Evolutionary conservation across 2,113 vertebrate genomes (phyloP), one percentile per base, ranked within the genome.

Genomic region (Dipodomys merriami): DNA sequence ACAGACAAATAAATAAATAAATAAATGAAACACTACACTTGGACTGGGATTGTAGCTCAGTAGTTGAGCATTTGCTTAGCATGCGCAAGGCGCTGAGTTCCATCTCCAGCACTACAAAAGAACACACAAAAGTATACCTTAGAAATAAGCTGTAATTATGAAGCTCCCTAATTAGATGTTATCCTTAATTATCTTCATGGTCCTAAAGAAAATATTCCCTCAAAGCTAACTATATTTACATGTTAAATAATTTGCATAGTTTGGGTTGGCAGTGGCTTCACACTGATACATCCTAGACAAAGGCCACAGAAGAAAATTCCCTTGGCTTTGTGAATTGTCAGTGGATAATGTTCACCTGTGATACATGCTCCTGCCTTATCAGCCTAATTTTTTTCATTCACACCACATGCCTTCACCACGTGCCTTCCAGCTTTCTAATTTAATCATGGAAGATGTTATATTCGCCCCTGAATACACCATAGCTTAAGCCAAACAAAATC

Each of bases 191-290:
- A 57, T 0, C 62, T 3, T 19, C 39, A n/a, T 0, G 4, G 11
- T 77, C 23, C 76, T 29, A 91, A 84, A 85, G 60, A 87, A 65
- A 53, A 73, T 15, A 49, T 60, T 86, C 22, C 77, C 23, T 86
- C 6, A 80, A 64, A 89, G 46, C 20, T 72, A 95, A 72, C 49
- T 78, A 79, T 19, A 82, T 39, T 90, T 22, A 71, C 15, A 2
- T 67, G 65, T 33, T 77, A 46, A 72, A 91, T 3, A 25, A 83
- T 39, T 62, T 30, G 18, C 1, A 74, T 7, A 44, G 49, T 49
- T 71, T 16, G 9, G 30, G 11, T 11, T 76, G 53, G 12, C 53
- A 46, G 35, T 23, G 10, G 13, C 35, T 93, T 94, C 57, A 60
- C 11, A 20, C 15, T 39, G 22, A 72, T 73, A 33, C 68, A 25